Conservation (phyloP, 2,888 invertebrate genomes). For the Osedax frankpressi region DNA sequence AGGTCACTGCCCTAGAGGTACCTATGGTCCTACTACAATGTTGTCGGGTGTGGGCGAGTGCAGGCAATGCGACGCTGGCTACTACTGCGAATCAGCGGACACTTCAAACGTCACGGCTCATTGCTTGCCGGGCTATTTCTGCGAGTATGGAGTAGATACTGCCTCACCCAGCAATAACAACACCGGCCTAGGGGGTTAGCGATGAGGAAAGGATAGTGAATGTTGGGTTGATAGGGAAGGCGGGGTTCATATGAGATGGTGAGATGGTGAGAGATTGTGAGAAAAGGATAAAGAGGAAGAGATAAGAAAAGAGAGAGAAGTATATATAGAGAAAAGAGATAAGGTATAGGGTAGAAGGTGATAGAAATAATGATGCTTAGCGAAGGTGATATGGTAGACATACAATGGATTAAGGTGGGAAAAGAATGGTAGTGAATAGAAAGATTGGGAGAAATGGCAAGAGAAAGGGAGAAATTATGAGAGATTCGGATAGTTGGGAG, state of each 20-base stretch:
- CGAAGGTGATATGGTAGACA: too few species aligned
- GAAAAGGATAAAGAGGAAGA: background rate
- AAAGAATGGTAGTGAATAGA: too few species aligned
- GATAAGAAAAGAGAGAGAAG: background rate
- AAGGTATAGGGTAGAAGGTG: background rate
- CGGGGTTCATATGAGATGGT: too few species aligned
- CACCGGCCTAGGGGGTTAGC: slow-evolving; percentile 39
- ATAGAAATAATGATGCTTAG: too few species aligned
- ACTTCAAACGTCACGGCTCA: slow-evolving; percentile 33
- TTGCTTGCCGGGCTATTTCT: slow-evolving; percentile 37
- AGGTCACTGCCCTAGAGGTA: slow-evolving; percentile 34
- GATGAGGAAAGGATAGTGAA: background rate
- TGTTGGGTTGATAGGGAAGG: background rate
- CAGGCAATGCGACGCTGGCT: slow-evolving; percentile 36
- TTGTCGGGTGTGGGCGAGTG: slow-evolving; percentile 35
- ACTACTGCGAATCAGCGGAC: slow-evolving; percentile 35
- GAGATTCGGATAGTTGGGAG: background rate
- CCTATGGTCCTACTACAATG: slow-evolving; percentile 33
- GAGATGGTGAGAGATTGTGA: background rate
- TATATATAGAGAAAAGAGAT: background rate
- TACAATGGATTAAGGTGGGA: too few species aligned
- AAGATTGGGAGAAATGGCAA: too few species aligned
- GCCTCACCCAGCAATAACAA: slow-evolving; percentile 33
- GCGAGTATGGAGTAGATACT: slow-evolving; percentile 32
- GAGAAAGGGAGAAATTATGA: too few species aligned